Conservation (phyloP, 2,797 vertebrate genomes). For the Psittacula derbiana region DNA sequence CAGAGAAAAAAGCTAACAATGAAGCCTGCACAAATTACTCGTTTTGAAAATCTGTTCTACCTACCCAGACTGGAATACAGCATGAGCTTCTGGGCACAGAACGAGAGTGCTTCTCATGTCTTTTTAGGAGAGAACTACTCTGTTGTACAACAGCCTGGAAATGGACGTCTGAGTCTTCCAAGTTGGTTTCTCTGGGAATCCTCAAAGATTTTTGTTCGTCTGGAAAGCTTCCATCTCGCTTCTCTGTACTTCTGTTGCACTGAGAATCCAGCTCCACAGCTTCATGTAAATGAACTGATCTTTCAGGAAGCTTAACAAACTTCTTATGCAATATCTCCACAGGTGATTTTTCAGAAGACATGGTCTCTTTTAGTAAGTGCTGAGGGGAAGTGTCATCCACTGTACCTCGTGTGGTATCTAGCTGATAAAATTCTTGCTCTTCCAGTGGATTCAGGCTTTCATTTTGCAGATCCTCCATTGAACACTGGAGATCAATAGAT, state of each 20-base stretch:
- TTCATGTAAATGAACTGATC: not conserved
- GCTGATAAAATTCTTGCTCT: slow-evolving; percentile 55
- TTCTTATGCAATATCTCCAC: not conserved
- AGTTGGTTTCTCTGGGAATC: not conserved
- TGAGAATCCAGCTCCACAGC: not conserved
- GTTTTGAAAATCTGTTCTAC: not conserved
- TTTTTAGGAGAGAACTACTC: not conserved
- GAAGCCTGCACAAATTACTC: not conserved
- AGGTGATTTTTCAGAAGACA: slow-evolving; percentile 33
- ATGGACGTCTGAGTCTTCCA: not conserved
- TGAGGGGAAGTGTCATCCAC: slow-evolving; percentile 21
- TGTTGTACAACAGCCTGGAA: not conserved
- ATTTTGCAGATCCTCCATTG: slow-evolving; percentile 57
- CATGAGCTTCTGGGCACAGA: not conserved
- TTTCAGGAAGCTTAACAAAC: not conserved
- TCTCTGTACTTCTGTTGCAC: not conserved
- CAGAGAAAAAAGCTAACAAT: not conserved
- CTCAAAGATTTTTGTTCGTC: not conserved
- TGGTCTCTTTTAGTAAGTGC: not conserved
- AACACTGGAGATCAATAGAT: slow-evolving; percentile 26
- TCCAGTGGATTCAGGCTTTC: slow-evolving; percentile 16
- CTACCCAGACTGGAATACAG: slow-evolving; percentile 44
- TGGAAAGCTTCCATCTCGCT: not conserved
- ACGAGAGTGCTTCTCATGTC: not conserved
- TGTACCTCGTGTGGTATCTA: slow-evolving; percentile 48